phyloP scores from a whole-genome alignment of 2,113 vertebrate genomes.

The Ammodytes marinus region DNA sequence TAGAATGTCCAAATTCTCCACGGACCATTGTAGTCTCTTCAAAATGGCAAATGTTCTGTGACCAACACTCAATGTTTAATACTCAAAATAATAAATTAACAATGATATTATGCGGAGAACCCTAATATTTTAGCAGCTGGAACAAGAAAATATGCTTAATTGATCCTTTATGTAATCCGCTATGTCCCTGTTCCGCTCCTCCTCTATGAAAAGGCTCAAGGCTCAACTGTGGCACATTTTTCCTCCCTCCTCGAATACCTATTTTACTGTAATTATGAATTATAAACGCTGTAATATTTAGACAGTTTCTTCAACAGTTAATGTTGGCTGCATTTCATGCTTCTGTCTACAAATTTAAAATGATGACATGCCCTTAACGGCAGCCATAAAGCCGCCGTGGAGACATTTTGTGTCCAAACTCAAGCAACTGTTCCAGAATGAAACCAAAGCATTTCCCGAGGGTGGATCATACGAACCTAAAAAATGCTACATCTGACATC shows the following conservation, averaged over 20 bases:
- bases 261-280: too few relatives aligned
- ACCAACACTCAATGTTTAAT: neutral
- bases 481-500: conserved; percentile 38
- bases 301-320: neutral
- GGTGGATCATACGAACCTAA: conserved; percentile 37
- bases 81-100: neutral
- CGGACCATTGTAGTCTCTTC: neutral
- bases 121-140: too few relatives aligned
- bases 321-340: conserved; percentile 2
- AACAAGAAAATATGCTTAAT: neutral
- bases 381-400: conserved; percentile 45
- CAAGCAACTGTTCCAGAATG: conserved; percentile 18
- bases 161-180: neutral
- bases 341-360: conserved; percentile 37
- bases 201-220: neutral
- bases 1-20: neutral
- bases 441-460: conserved; percentile 19
- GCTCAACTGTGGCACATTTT: neutral
- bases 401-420: conserved; percentile 29
- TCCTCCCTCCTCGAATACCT: neutral
- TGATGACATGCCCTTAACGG: conserved; percentile 38
- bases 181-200: neutral
- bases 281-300: neutral
- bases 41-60: neutral
- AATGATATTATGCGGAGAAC: neutral